Evolutionary conservation across 92 coral and sea anemone genomes (phyloP).

Genomic region (Ricordea florida): DNA sequence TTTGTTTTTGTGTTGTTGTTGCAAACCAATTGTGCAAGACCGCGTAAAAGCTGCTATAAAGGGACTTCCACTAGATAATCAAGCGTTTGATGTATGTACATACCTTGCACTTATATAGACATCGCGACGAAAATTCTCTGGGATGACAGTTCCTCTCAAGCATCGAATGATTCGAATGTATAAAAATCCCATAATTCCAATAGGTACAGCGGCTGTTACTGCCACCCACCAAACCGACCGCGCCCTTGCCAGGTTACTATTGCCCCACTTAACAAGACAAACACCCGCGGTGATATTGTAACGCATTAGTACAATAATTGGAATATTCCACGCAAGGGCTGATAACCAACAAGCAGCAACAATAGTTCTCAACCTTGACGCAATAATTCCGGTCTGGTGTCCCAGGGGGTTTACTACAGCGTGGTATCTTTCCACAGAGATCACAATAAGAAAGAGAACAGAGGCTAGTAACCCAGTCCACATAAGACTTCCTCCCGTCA

Average conservation of each 20-base stretch:
- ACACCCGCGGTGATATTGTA: background rate
- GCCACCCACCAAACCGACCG: conserved; percentile 19
- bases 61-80: no score
- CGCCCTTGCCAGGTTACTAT: background rate
- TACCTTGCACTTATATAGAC: background rate
- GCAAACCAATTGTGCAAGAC: no score
- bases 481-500: conserved; percentile 10
- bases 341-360: background rate
- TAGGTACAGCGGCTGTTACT: background rate
- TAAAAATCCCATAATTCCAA: conserved; percentile 18
- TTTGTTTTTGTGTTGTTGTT: no score
- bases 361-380: background rate
- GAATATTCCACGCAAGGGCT: conserved; percentile 1
- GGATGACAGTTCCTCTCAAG: background rate
- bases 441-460: conserved; percentile 15
- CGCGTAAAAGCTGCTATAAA: no score
- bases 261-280: background rate
- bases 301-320: background rate
- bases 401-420: conserved; percentile 17
- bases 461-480: conserved; percentile 23
- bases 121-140: background rate
- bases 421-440: conserved; percentile 9
- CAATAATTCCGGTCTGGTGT: conserved; percentile 24
- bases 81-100: no score
- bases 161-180: conserved; percentile 4